A percentile compares a stretch with the other conserved stretches of the same genome.
These are phyloP conservation scores for Hippocampus kuda DNA, from an alignment of 2,797 vertebrate genomes.

Conservation along the genomic window DNA sequence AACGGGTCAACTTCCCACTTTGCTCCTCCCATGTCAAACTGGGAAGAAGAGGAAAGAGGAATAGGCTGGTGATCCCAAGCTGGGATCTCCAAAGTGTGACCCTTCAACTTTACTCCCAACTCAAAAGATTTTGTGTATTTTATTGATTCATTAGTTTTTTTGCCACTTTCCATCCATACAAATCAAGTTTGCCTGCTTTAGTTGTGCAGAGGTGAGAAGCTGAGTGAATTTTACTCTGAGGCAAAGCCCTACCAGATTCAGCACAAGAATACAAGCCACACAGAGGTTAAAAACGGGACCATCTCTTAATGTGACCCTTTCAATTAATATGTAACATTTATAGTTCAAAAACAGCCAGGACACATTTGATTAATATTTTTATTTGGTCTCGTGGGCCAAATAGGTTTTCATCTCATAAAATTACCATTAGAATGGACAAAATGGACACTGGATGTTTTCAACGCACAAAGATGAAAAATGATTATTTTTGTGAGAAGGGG, in stretches of 20 bases:
- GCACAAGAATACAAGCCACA: neutral
- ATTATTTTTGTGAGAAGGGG: neutral
- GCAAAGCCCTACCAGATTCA: no score
- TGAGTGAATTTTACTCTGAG: no score
- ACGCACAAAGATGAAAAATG: neutral
- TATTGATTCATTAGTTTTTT: neutral
- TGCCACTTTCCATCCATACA: neutral
- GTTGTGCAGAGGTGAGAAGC: no score
- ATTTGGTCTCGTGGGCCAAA: neutral
- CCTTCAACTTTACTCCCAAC: slow-evolving; percentile 10
- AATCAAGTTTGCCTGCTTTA: neutral
- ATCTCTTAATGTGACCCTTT: neutral
- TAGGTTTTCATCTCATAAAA: neutral
- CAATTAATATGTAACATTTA: neutral
- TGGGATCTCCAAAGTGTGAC: slow-evolving; percentile 4
- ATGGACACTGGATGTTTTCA: neutral
- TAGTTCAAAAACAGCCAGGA: neutral
- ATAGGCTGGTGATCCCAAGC: neutral
- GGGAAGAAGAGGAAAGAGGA: neutral
- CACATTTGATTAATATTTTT: neutral
- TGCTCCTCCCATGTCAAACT: slow-evolving; percentile 47
- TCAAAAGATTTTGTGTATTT: neutral
- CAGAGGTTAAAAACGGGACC: neutral
- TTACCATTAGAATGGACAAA: neutral
- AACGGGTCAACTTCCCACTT: slow-evolving; percentile 42